A percentile compares a stretch with the other conserved stretches of the same genome.
These are phyloP conservation scores for Zosterops lateralis DNA, from an alignment of 2,113 vertebrate genomes.

Conservation along the genomic window DNA sequence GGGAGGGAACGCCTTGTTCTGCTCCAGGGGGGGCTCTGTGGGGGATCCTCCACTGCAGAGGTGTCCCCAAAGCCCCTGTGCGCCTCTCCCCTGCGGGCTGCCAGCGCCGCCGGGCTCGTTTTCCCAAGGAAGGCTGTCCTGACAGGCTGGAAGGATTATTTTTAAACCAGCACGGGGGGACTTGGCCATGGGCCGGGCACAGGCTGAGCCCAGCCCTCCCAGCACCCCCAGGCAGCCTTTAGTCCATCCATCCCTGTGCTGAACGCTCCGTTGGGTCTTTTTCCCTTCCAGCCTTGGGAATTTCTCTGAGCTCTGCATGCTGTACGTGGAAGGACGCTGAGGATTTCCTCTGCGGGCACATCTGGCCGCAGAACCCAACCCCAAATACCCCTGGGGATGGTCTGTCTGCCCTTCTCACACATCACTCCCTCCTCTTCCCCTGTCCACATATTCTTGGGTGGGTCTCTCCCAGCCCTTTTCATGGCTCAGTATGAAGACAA, in stretches of 20 bases:
- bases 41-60: background rate
- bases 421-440: background rate
- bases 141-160: background rate
- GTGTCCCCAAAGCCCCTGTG: background rate
- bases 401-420: background rate
- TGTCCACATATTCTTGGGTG: background rate
- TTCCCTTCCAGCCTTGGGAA: background rate
- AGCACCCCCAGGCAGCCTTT: background rate
- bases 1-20: background rate
- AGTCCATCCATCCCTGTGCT: background rate
- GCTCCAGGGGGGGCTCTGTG: fast-evolving
- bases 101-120: background rate
- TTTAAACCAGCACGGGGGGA: background rate
- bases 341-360: background rate
- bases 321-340: fast-evolving
- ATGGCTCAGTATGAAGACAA: background rate
- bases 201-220: background rate
- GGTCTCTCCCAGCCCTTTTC: background rate
- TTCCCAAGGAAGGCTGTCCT: background rate
- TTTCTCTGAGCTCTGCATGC: fast-evolving
- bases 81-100: background rate
- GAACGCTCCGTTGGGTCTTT: fast-evolving
- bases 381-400: fast-evolving
- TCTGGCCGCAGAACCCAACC: background rate
- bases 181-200: background rate